phyloP scores from a whole-genome alignment of 1,140 invertebrate genomes.

The Microplitis mediator region DNA sequence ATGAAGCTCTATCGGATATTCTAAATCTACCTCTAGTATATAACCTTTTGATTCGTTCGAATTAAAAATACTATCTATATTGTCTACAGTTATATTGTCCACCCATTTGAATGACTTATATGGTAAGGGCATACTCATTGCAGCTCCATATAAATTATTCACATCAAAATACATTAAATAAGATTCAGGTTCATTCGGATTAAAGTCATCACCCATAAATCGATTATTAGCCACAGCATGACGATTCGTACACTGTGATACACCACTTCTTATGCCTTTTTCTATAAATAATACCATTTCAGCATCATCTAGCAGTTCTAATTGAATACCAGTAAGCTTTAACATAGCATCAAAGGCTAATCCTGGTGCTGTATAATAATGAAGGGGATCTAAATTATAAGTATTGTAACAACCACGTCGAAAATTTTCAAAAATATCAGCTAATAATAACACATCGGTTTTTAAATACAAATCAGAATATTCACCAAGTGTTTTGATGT shows the following conservation, averaged over 20 bases:
- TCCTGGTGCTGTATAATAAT: conserved; percentile 42
- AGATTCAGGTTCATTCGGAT: conserved; percentile 45
- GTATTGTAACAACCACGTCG: conserved; percentile 35
- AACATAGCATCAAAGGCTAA: background rate
- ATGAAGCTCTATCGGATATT: background rate
- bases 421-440: conserved; percentile 63
- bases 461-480: conserved; percentile 55
- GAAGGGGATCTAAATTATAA: conserved; percentile 47
- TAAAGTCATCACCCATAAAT: conserved; percentile 51
- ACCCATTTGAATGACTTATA: conserved; percentile 56
- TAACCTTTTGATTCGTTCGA: background rate
- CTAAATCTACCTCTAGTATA: background rate
- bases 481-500: conserved; percentile 48
- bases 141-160: conserved; percentile 65
- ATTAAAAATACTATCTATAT: background rate
- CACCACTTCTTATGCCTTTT: conserved; percentile 47
- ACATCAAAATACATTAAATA: conserved; percentile 61
- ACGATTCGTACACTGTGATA: conserved; percentile 48
- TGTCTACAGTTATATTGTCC: background rate
- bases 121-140: conserved; percentile 53
- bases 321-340: background rate
- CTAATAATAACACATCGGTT: conserved; percentile 19
- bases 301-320: background rate
- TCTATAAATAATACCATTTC: conserved; percentile 45
- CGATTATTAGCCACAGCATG: conserved; percentile 58